These are phyloP conservation scores for Leucoraja ocellata DNA, from an alignment of 2,797 vertebrate genomes.

Conservation along the genomic window DNA sequence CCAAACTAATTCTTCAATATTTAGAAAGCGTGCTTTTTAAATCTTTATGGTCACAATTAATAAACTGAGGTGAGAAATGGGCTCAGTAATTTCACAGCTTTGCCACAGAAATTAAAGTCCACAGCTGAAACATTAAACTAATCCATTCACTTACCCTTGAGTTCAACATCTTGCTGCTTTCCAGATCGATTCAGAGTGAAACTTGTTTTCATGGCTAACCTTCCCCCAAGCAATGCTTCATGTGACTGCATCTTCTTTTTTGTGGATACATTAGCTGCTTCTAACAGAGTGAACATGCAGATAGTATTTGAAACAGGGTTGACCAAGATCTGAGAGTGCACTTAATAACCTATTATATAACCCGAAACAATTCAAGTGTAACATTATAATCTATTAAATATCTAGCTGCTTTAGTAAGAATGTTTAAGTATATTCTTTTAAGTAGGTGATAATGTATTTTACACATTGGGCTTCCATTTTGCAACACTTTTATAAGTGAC, in stretches of 20 bases:
- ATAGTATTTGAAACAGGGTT: background rate
- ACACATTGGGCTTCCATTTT: background rate
- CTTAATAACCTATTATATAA: background rate
- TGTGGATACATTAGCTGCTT: slow-evolving; percentile 45
- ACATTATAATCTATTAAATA: background rate
- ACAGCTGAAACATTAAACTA: background rate
- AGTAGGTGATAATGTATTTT: background rate
- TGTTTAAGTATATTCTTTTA: background rate
- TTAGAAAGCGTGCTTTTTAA: too few species aligned
- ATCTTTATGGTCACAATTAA: background rate
- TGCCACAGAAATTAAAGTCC: background rate
- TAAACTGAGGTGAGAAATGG: background rate
- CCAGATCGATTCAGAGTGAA: slow-evolving; percentile 82
- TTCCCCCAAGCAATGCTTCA: slow-evolving; percentile 82
- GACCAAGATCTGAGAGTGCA: background rate
- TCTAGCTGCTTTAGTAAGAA: background rate
- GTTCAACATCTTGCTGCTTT: slow-evolving; percentile 73
- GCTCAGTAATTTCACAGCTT: background rate
- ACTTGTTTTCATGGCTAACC: slow-evolving; percentile 83
- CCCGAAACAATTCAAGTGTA: background rate
- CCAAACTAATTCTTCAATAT: background rate
- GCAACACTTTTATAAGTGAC: background rate
- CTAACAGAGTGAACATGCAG: slow-evolving; percentile 46
- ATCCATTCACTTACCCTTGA: slow-evolving; percentile 62
- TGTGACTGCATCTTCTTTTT: slow-evolving; percentile 77